Conservation (phyloP, 2,113 vertebrate species). For the Excalfactoria chinensis region DNA sequence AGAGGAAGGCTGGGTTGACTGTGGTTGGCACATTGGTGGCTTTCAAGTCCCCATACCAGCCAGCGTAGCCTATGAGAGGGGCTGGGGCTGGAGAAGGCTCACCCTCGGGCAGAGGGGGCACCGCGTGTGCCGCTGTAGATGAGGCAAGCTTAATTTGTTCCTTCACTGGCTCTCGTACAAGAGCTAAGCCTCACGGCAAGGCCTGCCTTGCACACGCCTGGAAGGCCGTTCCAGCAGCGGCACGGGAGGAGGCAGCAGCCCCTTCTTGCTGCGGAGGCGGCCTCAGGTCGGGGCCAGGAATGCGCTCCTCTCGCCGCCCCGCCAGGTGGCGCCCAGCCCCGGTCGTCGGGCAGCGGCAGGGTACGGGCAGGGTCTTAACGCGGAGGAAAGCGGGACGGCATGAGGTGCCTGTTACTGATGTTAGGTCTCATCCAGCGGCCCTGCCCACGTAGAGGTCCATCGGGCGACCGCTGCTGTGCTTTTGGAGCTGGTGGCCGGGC, state of each 20-base stretch:
- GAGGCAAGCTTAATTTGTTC: not conserved
- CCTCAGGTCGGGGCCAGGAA: too few relatives aligned
- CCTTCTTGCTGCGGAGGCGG: too few relatives aligned
- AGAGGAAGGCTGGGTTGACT: not conserved
- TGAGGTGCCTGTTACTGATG: too few relatives aligned
- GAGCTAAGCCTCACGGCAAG: not conserved
- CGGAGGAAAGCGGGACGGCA: too few relatives aligned
- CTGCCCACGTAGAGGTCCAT: too few relatives aligned
- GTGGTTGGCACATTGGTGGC: accelerated
- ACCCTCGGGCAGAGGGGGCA: not conserved
- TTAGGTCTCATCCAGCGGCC: too few relatives aligned
- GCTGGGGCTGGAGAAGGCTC: too few relatives aligned
- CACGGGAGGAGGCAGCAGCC: too few relatives aligned
- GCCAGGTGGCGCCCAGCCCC: slow-evolving; percentile 14
- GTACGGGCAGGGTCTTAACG: not conserved
- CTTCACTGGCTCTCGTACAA: too few relatives aligned
- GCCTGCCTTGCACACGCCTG: not conserved
- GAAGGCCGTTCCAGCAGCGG: too few relatives aligned
- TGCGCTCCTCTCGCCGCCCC: not conserved
- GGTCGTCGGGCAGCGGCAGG: not conserved
- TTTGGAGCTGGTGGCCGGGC: not conserved
- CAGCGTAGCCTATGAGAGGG: not conserved
- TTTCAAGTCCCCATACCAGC: accelerated
- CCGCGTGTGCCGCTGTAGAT: too few relatives aligned
- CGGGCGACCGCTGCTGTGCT: too few relatives aligned